Conservation (phyloP, 2,888 invertebrate genomes). For the Keiferia lycopersicella region DNA sequence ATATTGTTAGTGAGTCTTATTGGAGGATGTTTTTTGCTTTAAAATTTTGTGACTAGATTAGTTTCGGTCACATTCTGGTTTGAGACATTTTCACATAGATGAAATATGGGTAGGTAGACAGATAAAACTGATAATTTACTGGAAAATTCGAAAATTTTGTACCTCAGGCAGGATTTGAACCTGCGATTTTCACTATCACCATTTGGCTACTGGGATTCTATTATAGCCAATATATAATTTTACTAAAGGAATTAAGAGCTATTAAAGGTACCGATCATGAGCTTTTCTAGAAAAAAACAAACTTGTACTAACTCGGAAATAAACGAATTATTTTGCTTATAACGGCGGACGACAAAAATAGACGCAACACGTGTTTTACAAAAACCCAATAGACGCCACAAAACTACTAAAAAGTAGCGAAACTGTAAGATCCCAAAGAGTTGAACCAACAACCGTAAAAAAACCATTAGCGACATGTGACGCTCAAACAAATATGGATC, state of each 20-base stretch:
- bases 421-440: slow-evolving; percentile 32
- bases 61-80: not conserved
- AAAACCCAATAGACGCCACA: slow-evolving; percentile 18
- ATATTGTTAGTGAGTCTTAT: slow-evolving; percentile 42
- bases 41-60: slow-evolving; percentile 22
- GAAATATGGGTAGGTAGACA: no score
- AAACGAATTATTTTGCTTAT: not conserved
- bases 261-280: no score
- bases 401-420: slow-evolving; percentile 22
- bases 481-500: slow-evolving; percentile 33
- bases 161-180: no score
- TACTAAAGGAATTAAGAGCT: no score
- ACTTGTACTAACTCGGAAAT: not conserved
- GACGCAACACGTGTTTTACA: not conserved
- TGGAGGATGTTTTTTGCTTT: slow-evolving; percentile 30
- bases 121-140: no score
- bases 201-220: no score
- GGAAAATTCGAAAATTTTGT: no score
- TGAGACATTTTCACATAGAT: not conserved
- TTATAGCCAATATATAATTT: no score
- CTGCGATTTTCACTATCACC: no score
- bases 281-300: no score
- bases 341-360: not conserved
- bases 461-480: slow-evolving; percentile 32
- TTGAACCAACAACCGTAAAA: slow-evolving; percentile 33